Percentiles rank a stretch among this genome's conserved stretches.
Conservation (phyloP, 2,797 vertebrate genomes). For the Periophthalmus magnuspinnatus region DNA sequence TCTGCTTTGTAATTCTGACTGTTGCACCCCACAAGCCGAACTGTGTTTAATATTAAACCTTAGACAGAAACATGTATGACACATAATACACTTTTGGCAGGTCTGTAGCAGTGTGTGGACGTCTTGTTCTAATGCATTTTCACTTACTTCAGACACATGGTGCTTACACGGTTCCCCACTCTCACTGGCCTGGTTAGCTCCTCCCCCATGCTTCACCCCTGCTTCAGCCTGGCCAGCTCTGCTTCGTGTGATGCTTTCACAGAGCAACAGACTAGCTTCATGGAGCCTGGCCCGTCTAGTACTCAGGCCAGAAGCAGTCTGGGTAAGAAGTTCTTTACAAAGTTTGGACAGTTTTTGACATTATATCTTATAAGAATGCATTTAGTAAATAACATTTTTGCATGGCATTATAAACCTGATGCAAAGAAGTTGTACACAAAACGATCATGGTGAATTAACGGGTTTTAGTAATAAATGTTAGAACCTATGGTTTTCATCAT, state of each 20-base stretch:
- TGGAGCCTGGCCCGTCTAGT: conserved; percentile 77
- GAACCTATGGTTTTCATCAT: not conserved
- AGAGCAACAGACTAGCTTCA: conserved; percentile 85
- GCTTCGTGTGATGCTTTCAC: conserved; percentile 82
- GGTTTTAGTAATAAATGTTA: not conserved
- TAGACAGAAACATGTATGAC: not conserved
- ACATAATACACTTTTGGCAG: not conserved
- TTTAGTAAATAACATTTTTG: conserved; percentile 17
- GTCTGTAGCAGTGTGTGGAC: conserved; percentile 39
- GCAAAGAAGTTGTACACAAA: conserved; percentile 28
- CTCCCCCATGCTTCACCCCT: conserved; percentile 78
- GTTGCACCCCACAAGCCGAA: conserved; percentile 28
- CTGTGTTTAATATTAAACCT: conserved; percentile 10
- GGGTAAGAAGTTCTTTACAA: conserved; percentile 70
- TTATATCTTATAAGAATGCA: no score
- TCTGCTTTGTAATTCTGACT: conserved; percentile 15
- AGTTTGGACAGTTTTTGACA: not conserved
- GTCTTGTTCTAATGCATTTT: conserved; percentile 56
- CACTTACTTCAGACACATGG: conserved; percentile 80
- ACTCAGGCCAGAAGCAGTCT: conserved; percentile 78
- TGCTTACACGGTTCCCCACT: conserved; percentile 82
- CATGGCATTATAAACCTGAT: conserved; percentile 44
- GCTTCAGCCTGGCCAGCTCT: conserved; percentile 80
- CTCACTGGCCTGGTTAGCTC: conserved; percentile 80
- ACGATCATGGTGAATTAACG: conserved; percentile 1